Evolutionary conservation across 1,140 invertebrate species (phyloP).

Genomic region (Drosophila burlai): DNA sequence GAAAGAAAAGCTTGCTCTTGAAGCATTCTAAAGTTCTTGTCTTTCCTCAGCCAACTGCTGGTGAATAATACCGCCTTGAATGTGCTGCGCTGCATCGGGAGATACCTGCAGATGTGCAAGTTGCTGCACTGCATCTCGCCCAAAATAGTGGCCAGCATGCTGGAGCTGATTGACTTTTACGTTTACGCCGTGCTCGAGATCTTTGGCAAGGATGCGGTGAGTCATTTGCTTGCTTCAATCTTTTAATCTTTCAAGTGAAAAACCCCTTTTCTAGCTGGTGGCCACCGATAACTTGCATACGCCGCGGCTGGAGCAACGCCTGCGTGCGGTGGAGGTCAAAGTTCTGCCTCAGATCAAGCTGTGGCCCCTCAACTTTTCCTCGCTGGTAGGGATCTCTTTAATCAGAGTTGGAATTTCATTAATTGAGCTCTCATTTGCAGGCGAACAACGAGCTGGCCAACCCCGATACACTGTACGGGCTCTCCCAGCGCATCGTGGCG

Average conservation of each 20-base stretch:
- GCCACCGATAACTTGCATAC: constrained; percentile 87
- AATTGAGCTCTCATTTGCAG: constrained; percentile 33
- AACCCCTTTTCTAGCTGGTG: constrained; percentile 73
- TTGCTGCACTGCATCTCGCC: constrained; percentile 95
- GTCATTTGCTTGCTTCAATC: constrained; percentile 42
- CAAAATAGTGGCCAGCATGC: constrained; percentile 95
- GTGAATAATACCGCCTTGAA: constrained; percentile 97
- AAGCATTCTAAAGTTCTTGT: background rate
- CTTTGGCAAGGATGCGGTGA: constrained; percentile 92
- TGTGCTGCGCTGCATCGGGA: constrained; percentile 96
- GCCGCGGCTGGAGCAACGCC: constrained; percentile 89
- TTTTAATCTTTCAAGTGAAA: background rate
- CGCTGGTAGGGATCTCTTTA: constrained; percentile 69
- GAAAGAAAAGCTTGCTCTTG: background rate
- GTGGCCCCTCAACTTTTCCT: constrained; percentile 83
- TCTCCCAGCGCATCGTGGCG: constrained; percentile 94
- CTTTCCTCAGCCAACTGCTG: constrained; percentile 78
- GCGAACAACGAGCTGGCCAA: constrained; percentile 88
- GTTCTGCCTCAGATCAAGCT: constrained; percentile 82
- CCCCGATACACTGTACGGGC: constrained; percentile 91
- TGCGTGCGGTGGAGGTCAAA: constrained; percentile 92
- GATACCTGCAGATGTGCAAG: constrained; percentile 96
- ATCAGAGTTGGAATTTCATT: no score
- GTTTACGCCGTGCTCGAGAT: constrained; percentile 96
- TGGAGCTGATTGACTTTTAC: constrained; percentile 98